A percentile compares a stretch with the other conserved stretches of the same genome.
Evolutionary conservation across 1,140 invertebrate species (phyloP).

Genomic region (Eueides isabella): DNA sequence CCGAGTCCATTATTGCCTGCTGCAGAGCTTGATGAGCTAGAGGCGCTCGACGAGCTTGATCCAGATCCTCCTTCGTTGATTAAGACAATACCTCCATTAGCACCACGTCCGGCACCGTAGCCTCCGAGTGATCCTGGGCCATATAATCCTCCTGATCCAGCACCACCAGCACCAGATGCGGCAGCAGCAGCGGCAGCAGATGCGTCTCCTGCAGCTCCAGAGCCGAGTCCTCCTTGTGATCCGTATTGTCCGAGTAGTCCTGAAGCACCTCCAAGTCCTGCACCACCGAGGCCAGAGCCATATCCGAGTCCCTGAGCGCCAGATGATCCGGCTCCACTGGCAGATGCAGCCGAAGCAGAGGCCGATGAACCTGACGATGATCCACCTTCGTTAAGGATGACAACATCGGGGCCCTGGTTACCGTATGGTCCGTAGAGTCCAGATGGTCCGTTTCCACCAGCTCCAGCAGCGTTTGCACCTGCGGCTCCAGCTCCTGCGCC

Average conservation of each 20-base stretch:
- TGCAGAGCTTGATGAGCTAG: too few species aligned
- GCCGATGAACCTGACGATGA: slow-evolving; percentile 14
- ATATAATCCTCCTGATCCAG: too few species aligned
- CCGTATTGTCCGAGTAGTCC: background rate
- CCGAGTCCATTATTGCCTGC: too few species aligned
- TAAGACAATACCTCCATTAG: too few species aligned
- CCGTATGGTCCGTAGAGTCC: slow-evolving; percentile 27
- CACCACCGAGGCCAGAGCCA: slow-evolving; percentile 9
- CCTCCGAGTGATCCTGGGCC: too few species aligned
- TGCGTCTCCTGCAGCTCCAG: too few species aligned
- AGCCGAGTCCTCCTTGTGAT: background rate
- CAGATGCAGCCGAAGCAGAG: background rate
- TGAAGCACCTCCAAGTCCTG: background rate
- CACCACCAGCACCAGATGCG: too few species aligned
- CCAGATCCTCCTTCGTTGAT: too few species aligned
- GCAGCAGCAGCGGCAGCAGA: too few species aligned
- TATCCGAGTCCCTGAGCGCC: slow-evolving; percentile 5
- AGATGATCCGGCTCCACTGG: slow-evolving; percentile 11
- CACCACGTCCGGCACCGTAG: too few species aligned
- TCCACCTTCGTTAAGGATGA: slow-evolving; percentile 9
- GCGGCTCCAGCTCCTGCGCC: slow-evolving; percentile 1
- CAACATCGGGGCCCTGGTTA: slow-evolving; percentile 22
- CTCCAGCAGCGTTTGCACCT: background rate
- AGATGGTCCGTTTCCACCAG: background rate
- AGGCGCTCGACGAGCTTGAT: too few species aligned